Evolutionary conservation across 2,888 invertebrate species (phyloP).

Genomic region (Petrolisthes manimaculis): DNA sequence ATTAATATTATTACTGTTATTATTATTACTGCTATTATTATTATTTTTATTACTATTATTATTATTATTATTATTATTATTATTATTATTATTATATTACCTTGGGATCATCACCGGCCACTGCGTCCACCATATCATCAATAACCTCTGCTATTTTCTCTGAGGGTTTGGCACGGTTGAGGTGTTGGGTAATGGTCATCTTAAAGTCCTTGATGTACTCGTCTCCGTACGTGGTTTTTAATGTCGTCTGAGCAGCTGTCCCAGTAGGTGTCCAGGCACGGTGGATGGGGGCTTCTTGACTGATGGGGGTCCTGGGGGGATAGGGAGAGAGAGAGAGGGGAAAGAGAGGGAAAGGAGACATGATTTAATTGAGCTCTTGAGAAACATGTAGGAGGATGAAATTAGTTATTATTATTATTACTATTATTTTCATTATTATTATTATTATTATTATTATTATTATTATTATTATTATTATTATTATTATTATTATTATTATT

Average conservation of each 20-base stretch:
- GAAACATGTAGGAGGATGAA: not conserved
- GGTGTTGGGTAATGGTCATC: slow-evolving; percentile 63
- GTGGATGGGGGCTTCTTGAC: slow-evolving; percentile 66
- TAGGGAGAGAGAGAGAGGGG: not conserved
- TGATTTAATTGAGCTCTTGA: not conserved
- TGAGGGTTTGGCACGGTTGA: slow-evolving; percentile 65
- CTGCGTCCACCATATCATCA: slow-evolving; percentile 68
- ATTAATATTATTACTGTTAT: too few relatives aligned
- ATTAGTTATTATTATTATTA: not conserved
- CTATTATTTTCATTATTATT: too few relatives aligned
- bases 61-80: too few relatives aligned
- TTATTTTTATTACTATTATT: too few relatives aligned
- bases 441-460: too few relatives aligned
- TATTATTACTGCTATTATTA: too few relatives aligned
- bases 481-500: too few relatives aligned
- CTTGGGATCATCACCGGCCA: slow-evolving; percentile 67
- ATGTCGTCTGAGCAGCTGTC: slow-evolving; percentile 68
- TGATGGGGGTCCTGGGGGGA: slow-evolving; percentile 67
- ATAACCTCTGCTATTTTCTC: slow-evolving; percentile 68
- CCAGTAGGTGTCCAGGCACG: slow-evolving; percentile 68
- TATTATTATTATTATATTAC: slow-evolving; percentile 47
- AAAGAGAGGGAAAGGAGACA: not conserved
- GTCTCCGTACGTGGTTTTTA: slow-evolving; percentile 68
- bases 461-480: too few relatives aligned
- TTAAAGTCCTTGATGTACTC: slow-evolving; percentile 68